phyloP scores from a whole-genome alignment of 2,888 invertebrate species.

The Dexiosoma caninum region DNA sequence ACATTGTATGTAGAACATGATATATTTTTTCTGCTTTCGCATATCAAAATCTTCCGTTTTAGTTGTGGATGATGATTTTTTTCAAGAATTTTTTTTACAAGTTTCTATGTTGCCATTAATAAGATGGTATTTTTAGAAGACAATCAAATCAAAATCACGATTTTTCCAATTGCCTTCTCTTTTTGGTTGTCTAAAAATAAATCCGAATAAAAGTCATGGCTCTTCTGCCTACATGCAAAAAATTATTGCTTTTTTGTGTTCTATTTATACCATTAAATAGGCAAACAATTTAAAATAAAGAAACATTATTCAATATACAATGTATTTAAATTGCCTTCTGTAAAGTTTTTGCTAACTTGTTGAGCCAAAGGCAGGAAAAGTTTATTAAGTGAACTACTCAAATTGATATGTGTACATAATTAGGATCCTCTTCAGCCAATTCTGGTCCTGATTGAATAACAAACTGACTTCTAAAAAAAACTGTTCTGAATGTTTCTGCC shows the following conservation, averaged over 20 bases:
- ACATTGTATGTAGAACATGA: background rate
- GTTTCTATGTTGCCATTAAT: constrained; percentile 20
- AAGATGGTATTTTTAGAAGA: constrained; percentile 52
- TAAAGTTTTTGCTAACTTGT: background rate
- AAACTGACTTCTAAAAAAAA: too few relatives aligned
- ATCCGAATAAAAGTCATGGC: constrained; percentile 48
- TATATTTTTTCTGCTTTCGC: constrained; percentile 16
- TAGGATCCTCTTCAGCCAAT: too few relatives aligned
- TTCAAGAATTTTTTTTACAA: background rate
- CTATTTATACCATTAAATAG: background rate
- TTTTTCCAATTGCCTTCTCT: constrained; percentile 19
- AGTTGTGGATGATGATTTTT: constrained; percentile 2
- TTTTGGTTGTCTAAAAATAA: constrained; percentile 50
- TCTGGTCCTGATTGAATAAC: too few relatives aligned
- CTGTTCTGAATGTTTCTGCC: too few relatives aligned
- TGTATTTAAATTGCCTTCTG: background rate
- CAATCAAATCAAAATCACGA: constrained; percentile 60
- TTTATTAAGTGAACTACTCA: background rate
- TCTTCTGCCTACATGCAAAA: constrained; percentile 37
- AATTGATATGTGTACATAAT: too few relatives aligned
- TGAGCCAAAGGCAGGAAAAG: background rate
- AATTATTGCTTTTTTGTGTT: constrained; percentile 17
- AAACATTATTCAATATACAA: background rate
- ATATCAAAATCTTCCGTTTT: background rate
- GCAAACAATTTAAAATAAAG: constrained; percentile 6